A percentile compares a stretch with the other conserved stretches of the same genome.
phyloP scores from a whole-genome alignment of 2,888 invertebrate genomes.

The Pollenia angustigena region DNA sequence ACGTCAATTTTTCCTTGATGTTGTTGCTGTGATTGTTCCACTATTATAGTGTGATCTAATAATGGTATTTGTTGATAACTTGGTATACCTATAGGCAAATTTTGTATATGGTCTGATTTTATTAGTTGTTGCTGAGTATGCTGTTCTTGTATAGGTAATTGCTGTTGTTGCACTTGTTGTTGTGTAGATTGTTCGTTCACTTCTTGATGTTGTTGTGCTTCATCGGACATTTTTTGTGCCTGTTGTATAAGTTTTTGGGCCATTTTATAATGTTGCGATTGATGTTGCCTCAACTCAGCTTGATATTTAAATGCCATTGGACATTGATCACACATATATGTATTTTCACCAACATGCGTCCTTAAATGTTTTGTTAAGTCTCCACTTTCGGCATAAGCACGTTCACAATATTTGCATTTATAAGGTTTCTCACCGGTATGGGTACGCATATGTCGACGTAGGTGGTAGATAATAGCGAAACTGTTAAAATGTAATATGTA shows the following conservation, averaged over 20 bases:
- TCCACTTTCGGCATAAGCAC: constrained; percentile 85
- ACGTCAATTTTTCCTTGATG: no score
- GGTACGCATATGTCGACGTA: constrained; percentile 86
- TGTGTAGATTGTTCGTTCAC: constrained; percentile 84
- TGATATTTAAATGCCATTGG: constrained; percentile 78
- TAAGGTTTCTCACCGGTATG: constrained; percentile 85
- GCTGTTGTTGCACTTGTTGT: constrained; percentile 16
- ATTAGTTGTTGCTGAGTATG: constrained; percentile 14
- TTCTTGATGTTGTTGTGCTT: constrained; percentile 85
- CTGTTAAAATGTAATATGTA: constrained; percentile 79
- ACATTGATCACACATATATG: constrained; percentile 84
- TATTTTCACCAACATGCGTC: constrained; percentile 85
- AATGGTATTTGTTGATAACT: constrained; percentile 45
- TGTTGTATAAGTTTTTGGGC: constrained; percentile 74
- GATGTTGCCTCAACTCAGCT: constrained; percentile 77
- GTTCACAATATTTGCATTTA: constrained; percentile 85
- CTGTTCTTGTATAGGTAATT: constrained; percentile 6
- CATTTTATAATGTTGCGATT: constrained; percentile 77
- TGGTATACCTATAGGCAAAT: constrained; percentile 19
- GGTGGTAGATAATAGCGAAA: constrained; percentile 85
- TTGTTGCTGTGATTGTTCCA: no score
- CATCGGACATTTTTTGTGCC: constrained; percentile 85
- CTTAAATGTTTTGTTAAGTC: constrained; percentile 83
- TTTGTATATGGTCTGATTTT: constrained; percentile 15
- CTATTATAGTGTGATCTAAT: constrained; percentile 55